Evolutionary conservation across 1,140 invertebrate species (phyloP).

Genomic region (Bombus balteatus): DNA sequence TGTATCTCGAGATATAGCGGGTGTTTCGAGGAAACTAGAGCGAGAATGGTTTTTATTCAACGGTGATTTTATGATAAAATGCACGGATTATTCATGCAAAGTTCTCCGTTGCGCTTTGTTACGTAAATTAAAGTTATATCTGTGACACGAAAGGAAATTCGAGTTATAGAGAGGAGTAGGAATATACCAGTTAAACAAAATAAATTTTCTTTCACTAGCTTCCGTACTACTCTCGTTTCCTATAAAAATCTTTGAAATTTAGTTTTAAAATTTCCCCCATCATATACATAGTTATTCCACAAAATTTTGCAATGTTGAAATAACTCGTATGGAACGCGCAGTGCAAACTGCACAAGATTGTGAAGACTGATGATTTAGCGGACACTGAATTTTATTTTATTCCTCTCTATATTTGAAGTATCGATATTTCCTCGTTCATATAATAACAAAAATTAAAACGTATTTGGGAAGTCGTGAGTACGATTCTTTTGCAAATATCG

Average conservation of each 20-base stretch:
- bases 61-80: conserved; percentile 19
- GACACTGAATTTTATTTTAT: not conserved
- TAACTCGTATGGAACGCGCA: not conserved
- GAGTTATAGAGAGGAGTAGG: not conserved
- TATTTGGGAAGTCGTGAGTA: not conserved
- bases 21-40: conserved; percentile 13
- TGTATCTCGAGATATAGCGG: conserved; percentile 7
- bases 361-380: not conserved
- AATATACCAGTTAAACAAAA: not conserved
- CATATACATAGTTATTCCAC: not conserved
- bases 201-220: not conserved
- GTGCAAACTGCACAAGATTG: not conserved
- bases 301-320: not conserved
- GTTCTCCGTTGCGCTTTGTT: conserved; percentile 10
- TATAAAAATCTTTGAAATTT: not conserved
- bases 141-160: not conserved
- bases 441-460: not conserved
- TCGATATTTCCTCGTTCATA: not conserved
- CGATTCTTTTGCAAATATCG: not conserved
- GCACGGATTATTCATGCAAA: conserved; percentile 3
- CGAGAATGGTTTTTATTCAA: conserved; percentile 7
- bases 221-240: not conserved
- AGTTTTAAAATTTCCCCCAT: not conserved
- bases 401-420: not conserved
- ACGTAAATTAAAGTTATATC: conserved; percentile 10